phyloP scores from a whole-genome alignment of 2,113 vertebrate genomes.

The Puma concolor region DNA sequence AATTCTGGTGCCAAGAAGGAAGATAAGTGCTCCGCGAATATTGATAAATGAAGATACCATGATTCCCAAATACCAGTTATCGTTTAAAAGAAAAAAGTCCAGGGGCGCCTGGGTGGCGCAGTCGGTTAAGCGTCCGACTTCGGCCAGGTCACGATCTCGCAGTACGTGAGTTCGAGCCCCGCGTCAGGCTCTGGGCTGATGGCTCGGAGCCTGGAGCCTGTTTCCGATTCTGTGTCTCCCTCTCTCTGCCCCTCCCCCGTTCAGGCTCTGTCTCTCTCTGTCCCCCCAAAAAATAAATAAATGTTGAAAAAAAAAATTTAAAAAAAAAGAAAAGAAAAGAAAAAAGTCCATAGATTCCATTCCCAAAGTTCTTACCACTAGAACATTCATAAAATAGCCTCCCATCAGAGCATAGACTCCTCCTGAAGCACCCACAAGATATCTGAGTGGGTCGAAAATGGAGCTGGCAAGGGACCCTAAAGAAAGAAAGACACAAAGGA shows the following conservation, averaged over 20 bases:
- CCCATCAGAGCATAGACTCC: constrained; percentile 95
- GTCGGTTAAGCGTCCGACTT: too few relatives aligned
- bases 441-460: constrained; percentile 92
- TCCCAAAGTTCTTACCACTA: constrained; percentile 89
- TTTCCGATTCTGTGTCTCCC: too few relatives aligned
- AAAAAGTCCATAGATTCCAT: background rate
- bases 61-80: background rate
- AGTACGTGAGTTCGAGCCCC: too few relatives aligned
- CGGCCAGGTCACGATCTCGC: too few relatives aligned
- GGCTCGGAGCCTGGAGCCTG: too few relatives aligned
- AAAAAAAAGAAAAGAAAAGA: background rate
- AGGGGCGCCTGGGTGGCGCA: too few relatives aligned
- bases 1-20: background rate
- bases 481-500: constrained; percentile 56
- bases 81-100: background rate
- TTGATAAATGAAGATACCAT: background rate
- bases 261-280: too few relatives aligned
- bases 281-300: too few relatives aligned
- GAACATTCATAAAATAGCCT: constrained; percentile 94
- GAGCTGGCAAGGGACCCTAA: constrained; percentile 94
- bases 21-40: background rate
- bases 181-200: too few relatives aligned
- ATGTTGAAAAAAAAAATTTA: too few relatives aligned
- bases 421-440: constrained; percentile 94
- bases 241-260: too few relatives aligned